phyloP scores from a whole-genome alignment of 2,888 invertebrate genomes.

The Drosophila putrida region DNA sequence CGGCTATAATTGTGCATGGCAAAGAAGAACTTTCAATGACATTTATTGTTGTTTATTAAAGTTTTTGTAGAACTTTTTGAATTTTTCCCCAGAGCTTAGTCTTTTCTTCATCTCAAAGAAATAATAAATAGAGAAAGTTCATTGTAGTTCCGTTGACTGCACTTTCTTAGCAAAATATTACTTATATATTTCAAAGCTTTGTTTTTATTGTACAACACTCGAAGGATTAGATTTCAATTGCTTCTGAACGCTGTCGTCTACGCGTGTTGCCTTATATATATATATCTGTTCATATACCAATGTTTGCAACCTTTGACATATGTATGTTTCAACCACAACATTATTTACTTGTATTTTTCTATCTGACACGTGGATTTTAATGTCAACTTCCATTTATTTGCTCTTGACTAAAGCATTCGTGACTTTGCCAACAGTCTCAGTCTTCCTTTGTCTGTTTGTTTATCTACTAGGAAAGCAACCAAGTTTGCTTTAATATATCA shows the following conservation, averaged over 20 bases:
- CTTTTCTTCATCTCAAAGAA: not conserved
- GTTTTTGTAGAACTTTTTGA: not conserved
- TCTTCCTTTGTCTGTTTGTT: not conserved
- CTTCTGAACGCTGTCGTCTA: too few relatives aligned
- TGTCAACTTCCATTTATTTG: slow-evolving; percentile 9
- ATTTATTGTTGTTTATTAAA: slow-evolving; percentile 43
- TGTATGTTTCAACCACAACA: not conserved
- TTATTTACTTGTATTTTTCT: slow-evolving; percentile 14
- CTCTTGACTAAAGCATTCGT: slow-evolving; percentile 41
- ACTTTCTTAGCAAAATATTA: not conserved
- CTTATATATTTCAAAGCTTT: not conserved
- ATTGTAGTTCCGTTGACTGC: not conserved
- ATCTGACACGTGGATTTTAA: slow-evolving; percentile 13
- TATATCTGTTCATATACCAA: not conserved
- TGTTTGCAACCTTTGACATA: slow-evolving; percentile 18
- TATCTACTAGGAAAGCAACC: too few relatives aligned
- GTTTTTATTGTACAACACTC: not conserved
- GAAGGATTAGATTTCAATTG: not conserved
- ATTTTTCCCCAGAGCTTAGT: not conserved
- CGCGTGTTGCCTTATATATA: too few relatives aligned
- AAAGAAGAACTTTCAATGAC: slow-evolving; percentile 31
- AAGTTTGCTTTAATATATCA: too few relatives aligned
- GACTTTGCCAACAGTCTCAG: slow-evolving; percentile 17
- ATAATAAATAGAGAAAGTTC: not conserved
- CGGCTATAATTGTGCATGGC: slow-evolving; percentile 36